phyloP scores from a whole-genome alignment of 2,797 vertebrate species.

The Pelodytes ibericus region DNA sequence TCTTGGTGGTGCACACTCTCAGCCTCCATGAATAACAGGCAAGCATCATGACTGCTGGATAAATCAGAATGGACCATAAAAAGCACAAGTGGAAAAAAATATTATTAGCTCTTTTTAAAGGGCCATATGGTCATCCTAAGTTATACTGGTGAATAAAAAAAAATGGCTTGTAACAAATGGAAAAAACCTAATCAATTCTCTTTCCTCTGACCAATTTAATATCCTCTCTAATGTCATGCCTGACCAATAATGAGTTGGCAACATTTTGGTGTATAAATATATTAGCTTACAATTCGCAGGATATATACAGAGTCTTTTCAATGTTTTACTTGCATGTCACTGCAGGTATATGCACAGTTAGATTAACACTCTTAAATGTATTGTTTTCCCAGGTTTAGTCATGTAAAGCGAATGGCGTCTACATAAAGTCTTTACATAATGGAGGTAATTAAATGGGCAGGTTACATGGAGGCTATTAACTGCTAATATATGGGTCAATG shows the following conservation, averaged over 20 bases:
- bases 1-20: no score
- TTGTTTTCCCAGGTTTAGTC: not conserved
- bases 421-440: conserved; percentile 7
- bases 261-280: not conserved
- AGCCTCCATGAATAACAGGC: no score
- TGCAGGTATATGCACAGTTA: conserved; percentile 3
- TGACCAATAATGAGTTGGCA: conserved; percentile 1
- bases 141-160: no score
- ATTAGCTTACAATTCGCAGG: not conserved
- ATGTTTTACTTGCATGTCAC: not conserved
- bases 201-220: no score
- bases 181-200: no score
- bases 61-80: no score
- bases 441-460: not conserved
- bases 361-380: not conserved
- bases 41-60: no score
- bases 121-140: no score
- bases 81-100: no score
- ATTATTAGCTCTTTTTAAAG: no score
- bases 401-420: not conserved
- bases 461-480: conserved; percentile 11
- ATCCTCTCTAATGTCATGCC: no score
- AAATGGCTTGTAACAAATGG: no score
- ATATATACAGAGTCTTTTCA: not conserved
- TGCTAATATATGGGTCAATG: not conserved